Conservation (phyloP, 1,140 invertebrate genomes). For the Leptinotarsa defecta region DNA sequence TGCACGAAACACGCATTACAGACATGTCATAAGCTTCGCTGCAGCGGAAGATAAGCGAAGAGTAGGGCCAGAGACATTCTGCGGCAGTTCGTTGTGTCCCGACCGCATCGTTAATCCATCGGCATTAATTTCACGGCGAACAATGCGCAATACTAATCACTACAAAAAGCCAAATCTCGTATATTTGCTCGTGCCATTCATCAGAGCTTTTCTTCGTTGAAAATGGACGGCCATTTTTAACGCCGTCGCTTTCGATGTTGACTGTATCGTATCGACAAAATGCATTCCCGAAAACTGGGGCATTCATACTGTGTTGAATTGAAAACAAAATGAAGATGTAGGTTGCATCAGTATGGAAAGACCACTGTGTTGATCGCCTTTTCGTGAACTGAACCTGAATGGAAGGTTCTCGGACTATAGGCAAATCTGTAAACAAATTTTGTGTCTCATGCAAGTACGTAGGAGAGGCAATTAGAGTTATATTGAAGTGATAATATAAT, state of each 20-base stretch:
- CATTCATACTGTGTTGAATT: no score
- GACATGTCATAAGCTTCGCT: not conserved
- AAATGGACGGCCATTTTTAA: not conserved
- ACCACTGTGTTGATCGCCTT: no score
- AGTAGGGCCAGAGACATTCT: constrained; percentile 10
- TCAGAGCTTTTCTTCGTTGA: constrained; percentile 21
- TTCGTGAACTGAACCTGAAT: no score
- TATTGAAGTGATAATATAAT: no score
- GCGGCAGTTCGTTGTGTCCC: constrained; percentile 13
- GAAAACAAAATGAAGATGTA: no score
- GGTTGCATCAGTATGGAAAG: no score
- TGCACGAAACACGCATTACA: constrained; percentile 12
- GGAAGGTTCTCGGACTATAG: no score
- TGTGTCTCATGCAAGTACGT: no score
- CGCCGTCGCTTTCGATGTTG: not conserved
- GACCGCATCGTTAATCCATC: constrained; percentile 26
- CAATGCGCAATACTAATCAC: constrained; percentile 29
- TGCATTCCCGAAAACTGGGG: no score
- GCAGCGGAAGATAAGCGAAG: constrained; percentile 25
- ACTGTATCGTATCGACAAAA: not conserved
- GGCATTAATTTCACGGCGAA: constrained; percentile 25
- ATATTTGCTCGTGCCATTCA: constrained; percentile 24
- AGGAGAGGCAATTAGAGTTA: no score
- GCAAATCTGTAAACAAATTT: no score
- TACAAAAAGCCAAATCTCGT: constrained; percentile 29